phyloP scores from a whole-genome alignment of 2,888 invertebrate genomes.

The Ceraclea dissimilis region DNA sequence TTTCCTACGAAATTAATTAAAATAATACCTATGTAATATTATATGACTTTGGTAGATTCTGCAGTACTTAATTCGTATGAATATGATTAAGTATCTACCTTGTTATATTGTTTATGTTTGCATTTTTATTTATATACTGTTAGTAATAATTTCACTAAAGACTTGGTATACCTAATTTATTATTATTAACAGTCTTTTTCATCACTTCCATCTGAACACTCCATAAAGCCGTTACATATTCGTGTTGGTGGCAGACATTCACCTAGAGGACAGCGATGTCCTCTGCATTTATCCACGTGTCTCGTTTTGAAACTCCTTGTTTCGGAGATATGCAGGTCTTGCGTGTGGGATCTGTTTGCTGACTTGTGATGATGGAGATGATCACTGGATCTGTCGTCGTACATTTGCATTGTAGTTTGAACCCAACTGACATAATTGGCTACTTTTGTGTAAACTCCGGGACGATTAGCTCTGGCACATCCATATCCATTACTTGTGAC shows the following conservation, averaged over 20 bases:
- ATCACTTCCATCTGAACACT: slow-evolving; percentile 70
- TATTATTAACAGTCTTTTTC: slow-evolving; percentile 50
- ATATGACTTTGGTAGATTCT: slow-evolving; percentile 1
- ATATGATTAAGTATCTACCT: neutral
- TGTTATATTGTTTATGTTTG: neutral
- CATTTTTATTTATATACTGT: too few species aligned
- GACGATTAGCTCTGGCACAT: slow-evolving; percentile 68
- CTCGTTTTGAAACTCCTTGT: slow-evolving; percentile 33
- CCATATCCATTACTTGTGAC: slow-evolving; percentile 77
- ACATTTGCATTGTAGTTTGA: slow-evolving; percentile 44
- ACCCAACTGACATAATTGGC: slow-evolving; percentile 69
- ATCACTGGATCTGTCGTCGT: slow-evolving; percentile 31
- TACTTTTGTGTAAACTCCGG: slow-evolving; percentile 76
- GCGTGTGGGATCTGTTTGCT: slow-evolving; percentile 36
- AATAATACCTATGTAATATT: too few species aligned
- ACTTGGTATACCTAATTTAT: neutral
- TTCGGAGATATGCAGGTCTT: slow-evolving; percentile 42
- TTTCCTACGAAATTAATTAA: too few species aligned
- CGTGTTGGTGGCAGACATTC: slow-evolving; percentile 64
- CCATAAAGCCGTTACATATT: slow-evolving; percentile 70
- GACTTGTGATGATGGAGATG: slow-evolving; percentile 28
- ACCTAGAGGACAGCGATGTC: slow-evolving; percentile 68
- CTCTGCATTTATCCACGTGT: slow-evolving; percentile 47
- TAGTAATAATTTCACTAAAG: neutral
- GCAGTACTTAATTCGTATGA: neutral